A percentile compares a stretch with the other conserved stretches of the same genome.
These are phyloP conservation scores for Aptenodytes patagonicus DNA, from an alignment of 2,113 vertebrate genomes.

Conservation along the genomic window DNA sequence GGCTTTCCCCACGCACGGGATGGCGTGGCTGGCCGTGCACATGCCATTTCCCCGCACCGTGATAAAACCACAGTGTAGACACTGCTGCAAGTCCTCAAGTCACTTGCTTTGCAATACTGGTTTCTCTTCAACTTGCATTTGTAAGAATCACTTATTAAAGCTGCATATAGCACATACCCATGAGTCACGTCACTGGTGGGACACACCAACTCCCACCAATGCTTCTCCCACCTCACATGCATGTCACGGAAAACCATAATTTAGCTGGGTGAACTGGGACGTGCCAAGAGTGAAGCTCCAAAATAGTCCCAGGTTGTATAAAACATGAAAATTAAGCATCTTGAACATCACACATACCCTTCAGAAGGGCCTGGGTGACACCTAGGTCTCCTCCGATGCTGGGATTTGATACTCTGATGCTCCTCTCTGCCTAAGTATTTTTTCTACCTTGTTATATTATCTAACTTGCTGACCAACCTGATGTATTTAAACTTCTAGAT, in stretches of 20 bases:
- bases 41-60: accelerated
- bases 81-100: neutral
- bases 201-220: neutral
- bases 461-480: neutral
- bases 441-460: neutral
- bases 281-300: neutral
- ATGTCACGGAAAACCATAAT: neutral
- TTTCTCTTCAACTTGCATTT: accelerated
- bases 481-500: neutral
- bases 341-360: accelerated
- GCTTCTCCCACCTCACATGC: neutral
- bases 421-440: neutral
- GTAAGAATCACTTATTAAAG: neutral
- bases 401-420: neutral
- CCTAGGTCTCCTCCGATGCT: neutral
- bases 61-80: neutral
- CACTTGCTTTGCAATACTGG: neutral
- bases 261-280: neutral
- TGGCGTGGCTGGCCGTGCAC: accelerated
- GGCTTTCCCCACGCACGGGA: accelerated
- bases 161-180: accelerated
- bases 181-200: accelerated
- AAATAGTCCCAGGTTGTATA: neutral
- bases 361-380: neutral
- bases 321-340: neutral